Conservation (phyloP, 2,797 vertebrate species). For the Diplodus puntazzo region DNA sequence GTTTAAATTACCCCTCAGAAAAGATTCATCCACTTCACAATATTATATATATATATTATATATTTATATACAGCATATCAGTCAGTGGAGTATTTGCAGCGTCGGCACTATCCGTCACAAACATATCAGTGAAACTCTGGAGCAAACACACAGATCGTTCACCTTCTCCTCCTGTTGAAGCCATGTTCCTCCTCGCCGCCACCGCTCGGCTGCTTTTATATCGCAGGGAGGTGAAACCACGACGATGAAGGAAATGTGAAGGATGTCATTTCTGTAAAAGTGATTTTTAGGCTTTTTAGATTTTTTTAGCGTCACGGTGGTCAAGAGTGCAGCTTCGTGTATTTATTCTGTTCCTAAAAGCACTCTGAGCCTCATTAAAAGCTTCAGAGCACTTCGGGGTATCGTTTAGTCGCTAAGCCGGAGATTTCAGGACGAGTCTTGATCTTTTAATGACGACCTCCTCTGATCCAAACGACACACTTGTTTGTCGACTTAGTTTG, state of each 20-base stretch:
- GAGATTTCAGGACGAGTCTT: constrained; percentile 49
- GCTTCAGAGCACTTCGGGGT: constrained; percentile 41
- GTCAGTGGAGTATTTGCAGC: constrained; percentile 10
- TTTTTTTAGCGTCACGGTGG: constrained; percentile 16
- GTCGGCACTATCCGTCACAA: background rate
- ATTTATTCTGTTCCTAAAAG: constrained; percentile 54
- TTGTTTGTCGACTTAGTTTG: constrained; percentile 30
- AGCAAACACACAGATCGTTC: background rate
- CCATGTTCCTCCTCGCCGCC: constrained; percentile 48
- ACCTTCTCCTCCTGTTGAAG: constrained; percentile 52
- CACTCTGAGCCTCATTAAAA: constrained; percentile 48
- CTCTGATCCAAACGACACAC: constrained; percentile 55
- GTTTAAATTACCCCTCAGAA: too few relatives aligned
- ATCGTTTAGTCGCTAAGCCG: constrained; percentile 41
- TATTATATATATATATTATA: too few relatives aligned
- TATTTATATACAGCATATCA: background rate
- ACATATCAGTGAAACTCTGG: constrained; percentile 41
- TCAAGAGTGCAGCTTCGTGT: constrained; percentile 52
- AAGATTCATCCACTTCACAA: too few relatives aligned
- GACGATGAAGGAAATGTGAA: constrained; percentile 63
- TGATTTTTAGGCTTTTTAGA: constrained; percentile 35
- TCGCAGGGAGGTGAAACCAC: constrained; percentile 59
- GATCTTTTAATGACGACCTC: constrained; percentile 74
- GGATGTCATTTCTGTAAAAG: constrained; percentile 73
- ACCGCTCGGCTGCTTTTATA: constrained; percentile 70